Evolutionary conservation across 2,113 vertebrate species (phyloP), one percentile per base, ranked within the genome.

Genomic region (Holacanthus passer): DNA sequence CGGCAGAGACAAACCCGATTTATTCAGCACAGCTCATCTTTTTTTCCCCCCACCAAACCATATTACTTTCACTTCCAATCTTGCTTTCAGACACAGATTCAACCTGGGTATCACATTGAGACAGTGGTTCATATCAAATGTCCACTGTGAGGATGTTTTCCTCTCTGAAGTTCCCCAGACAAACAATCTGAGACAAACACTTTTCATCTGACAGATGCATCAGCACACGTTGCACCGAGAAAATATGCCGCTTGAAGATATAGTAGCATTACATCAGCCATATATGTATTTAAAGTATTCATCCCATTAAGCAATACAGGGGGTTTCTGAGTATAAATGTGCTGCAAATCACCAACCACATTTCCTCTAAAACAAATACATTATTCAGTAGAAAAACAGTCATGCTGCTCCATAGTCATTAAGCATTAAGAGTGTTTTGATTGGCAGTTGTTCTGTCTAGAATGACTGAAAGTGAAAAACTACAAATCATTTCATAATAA

Each of bases 401-500:
- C 13, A 10, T n/a, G 77, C 37, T 80, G 67, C 12, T 62, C 31
- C 47, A 19, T 39, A 55, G 53, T 60, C 41, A 84, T 84, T 68
- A 76, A 14, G 48, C 56, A 69, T 81, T 77, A 62, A 32, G 59
- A 27, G 5, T 7, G 22, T 68, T 86, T 70, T 87, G 79, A 92
- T 81, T 88, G 82, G 62, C 69, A 86, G 45, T 22, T n/a, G 29
- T 77, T 86, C 59, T 65, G 66, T 84, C 58, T 24, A 4, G 41
- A 81, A 73, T 45, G 50, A 47, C 31, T 74, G 48, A 9, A 52
- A 81, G 75, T 52, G 45, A 71, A 76, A 85, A 79, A 79, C 63
- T 37, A 77, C 60, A 79, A 89, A 85, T 85, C 37, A 70, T 65
- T 80, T 73, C 71, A 73, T 81, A 65, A 84, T 74, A 85, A 47